Evolutionary conservation across 2,797 vertebrate genomes (phyloP).

Genomic region (Xenops minutus): DNA sequence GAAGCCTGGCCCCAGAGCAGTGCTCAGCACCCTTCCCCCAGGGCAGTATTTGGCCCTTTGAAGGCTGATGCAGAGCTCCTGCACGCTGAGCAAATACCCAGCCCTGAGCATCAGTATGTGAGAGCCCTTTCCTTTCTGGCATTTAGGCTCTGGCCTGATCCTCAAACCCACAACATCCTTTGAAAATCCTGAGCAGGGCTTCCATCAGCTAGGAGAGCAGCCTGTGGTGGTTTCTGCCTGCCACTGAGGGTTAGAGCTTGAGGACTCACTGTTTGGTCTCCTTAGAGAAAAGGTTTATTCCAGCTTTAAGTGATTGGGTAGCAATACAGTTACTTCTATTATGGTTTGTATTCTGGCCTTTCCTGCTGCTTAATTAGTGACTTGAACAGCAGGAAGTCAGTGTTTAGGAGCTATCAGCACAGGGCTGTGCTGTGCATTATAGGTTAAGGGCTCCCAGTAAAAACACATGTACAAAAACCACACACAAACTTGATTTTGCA

Average conservation of each 20-base stretch:
- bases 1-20: background rate
- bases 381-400: background rate
- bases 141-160: background rate
- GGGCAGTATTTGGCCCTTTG: background rate
- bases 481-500: slow-evolving; percentile 27
- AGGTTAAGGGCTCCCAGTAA: slow-evolving; percentile 19
- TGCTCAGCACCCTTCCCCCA: background rate
- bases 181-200: background rate
- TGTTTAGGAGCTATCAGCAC: background rate
- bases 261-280: background rate
- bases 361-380: background rate
- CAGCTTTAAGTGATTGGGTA: background rate
- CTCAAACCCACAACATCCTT: background rate
- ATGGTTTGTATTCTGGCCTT: background rate
- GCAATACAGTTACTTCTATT: background rate
- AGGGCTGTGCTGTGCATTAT: background rate
- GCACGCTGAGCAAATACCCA: background rate
- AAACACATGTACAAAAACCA: slow-evolving; percentile 19
- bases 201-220: background rate
- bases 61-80: background rate
- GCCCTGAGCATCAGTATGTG: accelerated
- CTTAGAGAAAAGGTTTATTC: background rate
- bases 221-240: background rate
- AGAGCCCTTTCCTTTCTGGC: background rate
- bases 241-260: background rate